Evolutionary conservation across 2,113 vertebrate species (phyloP).

Genomic region (Haemorhous mexicanus): DNA sequence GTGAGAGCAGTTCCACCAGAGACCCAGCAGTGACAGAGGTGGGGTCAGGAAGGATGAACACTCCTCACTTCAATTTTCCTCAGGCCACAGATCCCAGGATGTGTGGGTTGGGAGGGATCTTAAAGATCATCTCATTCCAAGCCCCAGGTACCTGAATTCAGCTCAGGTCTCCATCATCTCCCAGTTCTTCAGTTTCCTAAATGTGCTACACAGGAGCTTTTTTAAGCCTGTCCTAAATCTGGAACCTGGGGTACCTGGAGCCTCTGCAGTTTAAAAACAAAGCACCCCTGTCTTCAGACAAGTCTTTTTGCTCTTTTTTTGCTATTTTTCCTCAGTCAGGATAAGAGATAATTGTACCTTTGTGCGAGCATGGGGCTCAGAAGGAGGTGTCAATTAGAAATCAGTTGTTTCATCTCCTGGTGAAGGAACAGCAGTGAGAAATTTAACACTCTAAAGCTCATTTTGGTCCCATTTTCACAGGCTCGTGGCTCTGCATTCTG

Average conservation of each 20-base stretch:
- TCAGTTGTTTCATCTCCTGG: neutral
- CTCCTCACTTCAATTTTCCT: neutral
- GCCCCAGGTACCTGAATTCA: neutral
- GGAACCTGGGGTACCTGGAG: neutral
- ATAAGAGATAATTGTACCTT: neutral
- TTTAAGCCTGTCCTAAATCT: neutral
- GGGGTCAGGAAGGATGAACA: neutral
- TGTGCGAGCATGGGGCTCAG: neutral
- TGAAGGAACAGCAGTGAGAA: neutral
- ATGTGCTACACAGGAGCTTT: neutral
- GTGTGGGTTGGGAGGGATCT: neutral
- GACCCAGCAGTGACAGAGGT: neutral
- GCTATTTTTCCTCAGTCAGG: neutral
- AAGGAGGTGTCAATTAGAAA: slow-evolving; percentile 6
- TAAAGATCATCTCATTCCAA: neutral
- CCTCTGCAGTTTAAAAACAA: neutral
- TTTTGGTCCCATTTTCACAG: neutral
- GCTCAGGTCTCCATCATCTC: neutral
- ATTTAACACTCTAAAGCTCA: neutral
- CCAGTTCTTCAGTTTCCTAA: neutral
- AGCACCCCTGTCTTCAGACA: neutral
- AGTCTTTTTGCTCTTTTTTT: neutral
- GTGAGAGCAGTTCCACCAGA: neutral
- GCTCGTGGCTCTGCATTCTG: neutral
- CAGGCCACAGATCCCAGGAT: neutral